Evolutionary conservation across 2,797 vertebrate species (phyloP).

Genomic region (Tauraco hartlaubi): DNA sequence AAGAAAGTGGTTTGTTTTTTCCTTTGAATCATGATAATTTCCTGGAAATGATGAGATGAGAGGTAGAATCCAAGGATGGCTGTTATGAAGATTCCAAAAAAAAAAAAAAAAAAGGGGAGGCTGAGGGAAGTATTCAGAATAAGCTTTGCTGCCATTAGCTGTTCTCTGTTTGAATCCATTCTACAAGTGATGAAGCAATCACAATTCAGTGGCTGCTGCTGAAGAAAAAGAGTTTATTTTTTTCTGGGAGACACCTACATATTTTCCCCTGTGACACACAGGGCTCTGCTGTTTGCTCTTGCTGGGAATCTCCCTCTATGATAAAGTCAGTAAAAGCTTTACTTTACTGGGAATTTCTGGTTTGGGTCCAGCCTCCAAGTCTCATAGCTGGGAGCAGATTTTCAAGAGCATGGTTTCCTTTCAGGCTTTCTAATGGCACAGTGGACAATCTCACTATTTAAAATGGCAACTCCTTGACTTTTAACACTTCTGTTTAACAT

Average conservation of each 20-base stretch:
- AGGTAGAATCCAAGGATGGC: background rate
- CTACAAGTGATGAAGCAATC: background rate
- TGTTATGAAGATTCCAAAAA: background rate
- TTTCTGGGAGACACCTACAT: background rate
- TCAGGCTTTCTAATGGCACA: background rate
- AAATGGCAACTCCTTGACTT: background rate
- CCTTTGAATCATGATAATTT: background rate
- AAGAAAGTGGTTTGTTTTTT: background rate
- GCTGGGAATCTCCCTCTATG: background rate
- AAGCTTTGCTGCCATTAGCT: background rate
- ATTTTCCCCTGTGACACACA: background rate
- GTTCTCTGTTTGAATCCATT: background rate
- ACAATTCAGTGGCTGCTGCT: background rate
- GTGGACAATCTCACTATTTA: background rate
- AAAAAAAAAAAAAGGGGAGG: background rate
- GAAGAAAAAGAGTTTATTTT: background rate
- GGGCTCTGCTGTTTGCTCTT: background rate
- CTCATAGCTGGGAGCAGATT: background rate
- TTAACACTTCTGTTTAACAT: background rate
- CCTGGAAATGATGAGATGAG: background rate
- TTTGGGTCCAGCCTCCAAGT: background rate
- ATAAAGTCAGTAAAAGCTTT: background rate
- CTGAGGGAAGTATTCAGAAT: background rate
- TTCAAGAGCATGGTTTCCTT: background rate
- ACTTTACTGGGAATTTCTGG: background rate